A percentile compares a stretch with the other conserved stretches of the same genome.
phyloP scores from a whole-genome alignment of 2,113 vertebrate species.

The Piprites chloris region DNA sequence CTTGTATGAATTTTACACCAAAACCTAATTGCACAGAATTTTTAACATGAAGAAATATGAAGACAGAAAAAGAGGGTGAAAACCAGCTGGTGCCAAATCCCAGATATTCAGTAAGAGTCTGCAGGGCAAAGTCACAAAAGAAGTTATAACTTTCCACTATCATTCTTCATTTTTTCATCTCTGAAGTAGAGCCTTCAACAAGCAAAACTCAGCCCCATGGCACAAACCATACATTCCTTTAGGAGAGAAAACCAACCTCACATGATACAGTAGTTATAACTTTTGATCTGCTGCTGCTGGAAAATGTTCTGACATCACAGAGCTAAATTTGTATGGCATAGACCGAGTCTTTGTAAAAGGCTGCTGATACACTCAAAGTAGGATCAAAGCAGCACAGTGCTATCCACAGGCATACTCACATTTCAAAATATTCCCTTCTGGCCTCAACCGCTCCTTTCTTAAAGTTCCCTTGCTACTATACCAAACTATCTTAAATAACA shows the following conservation, averaged over 20 bases:
- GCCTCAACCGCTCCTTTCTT: not conserved
- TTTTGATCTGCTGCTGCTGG: not conserved
- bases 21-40: not conserved
- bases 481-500: not conserved
- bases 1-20: not conserved
- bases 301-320: not conserved
- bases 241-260: not conserved
- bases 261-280: not conserved
- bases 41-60: not conserved
- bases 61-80: not conserved
- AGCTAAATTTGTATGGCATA: not conserved
- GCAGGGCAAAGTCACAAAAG: not conserved
- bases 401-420: not conserved
- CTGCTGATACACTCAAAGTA: not conserved
- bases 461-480: not conserved
- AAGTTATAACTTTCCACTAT: not conserved
- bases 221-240: not conserved
- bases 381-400: not conserved
- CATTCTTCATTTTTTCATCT: not conserved
- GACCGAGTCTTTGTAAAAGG: not conserved
- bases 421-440: not conserved
- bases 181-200: not conserved
- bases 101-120: not conserved
- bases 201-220: not conserved
- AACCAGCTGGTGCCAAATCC: rapidly evolving